Evolutionary conservation across 2,888 invertebrate species (phyloP).

Genomic region (Onthophagus sagittarius): DNA sequence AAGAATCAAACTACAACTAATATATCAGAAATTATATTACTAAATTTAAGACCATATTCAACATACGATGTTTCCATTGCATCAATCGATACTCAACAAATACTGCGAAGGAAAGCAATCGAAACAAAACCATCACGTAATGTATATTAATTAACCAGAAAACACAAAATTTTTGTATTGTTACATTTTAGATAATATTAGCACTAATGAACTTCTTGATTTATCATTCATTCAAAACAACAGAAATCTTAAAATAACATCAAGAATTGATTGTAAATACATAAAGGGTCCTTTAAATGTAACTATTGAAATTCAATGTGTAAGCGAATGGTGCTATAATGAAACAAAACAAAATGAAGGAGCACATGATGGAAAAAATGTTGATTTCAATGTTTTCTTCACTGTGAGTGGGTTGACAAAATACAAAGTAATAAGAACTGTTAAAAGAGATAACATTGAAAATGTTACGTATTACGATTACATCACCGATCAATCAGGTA

Average conservation of each 20-base stretch:
- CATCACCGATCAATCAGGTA: neutral
- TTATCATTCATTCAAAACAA: neutral
- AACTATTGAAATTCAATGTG: neutral
- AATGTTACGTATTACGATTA: neutral
- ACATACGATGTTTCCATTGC: neutral
- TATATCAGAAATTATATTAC: neutral
- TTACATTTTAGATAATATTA: neutral
- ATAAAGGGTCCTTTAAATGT: neutral
- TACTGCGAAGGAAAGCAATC: neutral
- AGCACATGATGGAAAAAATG: neutral
- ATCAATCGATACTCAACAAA: neutral
- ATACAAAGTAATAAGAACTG: neutral
- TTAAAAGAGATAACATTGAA: neutral
- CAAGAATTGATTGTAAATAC: neutral
- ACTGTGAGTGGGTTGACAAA: neutral
- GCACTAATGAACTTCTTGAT: neutral
- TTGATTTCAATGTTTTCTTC: neutral
- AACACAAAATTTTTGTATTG: neutral
- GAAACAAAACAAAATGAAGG: neutral
- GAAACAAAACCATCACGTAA: neutral
- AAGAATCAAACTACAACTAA: neutral
- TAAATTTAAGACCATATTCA: neutral
- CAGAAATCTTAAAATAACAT: neutral
- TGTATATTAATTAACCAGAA: neutral
- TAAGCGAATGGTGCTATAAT: constrained; percentile 6